Evolutionary conservation across 2,888 invertebrate genomes (phyloP), one percentile per base, ranked within the genome.

Genomic region (Drosophila pseudotakahashii): DNA sequence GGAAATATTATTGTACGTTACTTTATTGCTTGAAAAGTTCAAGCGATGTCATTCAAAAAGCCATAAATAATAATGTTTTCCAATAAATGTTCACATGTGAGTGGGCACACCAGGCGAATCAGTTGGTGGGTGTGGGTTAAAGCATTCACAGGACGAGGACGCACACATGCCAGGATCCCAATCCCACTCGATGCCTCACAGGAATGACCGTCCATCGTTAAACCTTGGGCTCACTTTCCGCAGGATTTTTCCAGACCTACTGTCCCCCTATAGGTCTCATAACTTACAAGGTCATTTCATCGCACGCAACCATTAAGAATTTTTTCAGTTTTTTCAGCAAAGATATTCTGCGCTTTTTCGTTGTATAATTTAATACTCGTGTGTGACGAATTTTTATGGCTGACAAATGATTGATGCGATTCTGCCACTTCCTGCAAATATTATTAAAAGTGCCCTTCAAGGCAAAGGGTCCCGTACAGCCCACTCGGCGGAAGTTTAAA

Each of bases 21-120:
- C 85, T 82, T 81, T 84, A 82, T 84, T 83, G 89, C 78, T 79
- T 75, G 77, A 83, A 88, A 86, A 88, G 90, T 90, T 90, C 90
- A 90, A 90, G 89, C 81, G 90, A 81, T 81, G 82, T 78, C 86
- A 85, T 75, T 82, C 84, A 81, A 89, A 88, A 88, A 83, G 87
- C 88, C 90, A 90, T 90, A 90, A 90, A 90, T 90, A 89, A 90
- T 88, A 89, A 89, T 90, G 88, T 89, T 89, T 89, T 87, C 90
- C 90, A 89, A 90, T 90, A 90, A 90, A 87, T 89, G 90, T 90
- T 89, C 85, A 88, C 87, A 87, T 88, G 81, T 89, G 90, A 89
- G 81, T 77, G 87, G 77, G 84, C 70, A 88, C 78, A 47, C 77
- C 71, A 48, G 53, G 51, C 37, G 45, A 54, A 53, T 44, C 47